phyloP scores from a whole-genome alignment of 2,888 invertebrate genomes.

The Volucella inflata region DNA sequence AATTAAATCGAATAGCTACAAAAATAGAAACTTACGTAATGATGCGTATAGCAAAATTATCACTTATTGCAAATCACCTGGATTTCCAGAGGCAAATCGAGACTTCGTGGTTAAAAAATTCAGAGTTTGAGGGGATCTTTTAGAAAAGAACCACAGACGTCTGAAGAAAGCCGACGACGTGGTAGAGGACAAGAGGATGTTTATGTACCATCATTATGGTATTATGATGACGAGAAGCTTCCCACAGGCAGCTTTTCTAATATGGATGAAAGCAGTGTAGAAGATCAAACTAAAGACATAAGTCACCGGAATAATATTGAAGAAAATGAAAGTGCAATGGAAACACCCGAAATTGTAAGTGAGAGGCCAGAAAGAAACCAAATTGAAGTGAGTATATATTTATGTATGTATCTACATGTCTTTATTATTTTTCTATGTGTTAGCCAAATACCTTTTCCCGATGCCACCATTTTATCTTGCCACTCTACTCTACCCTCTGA shows the following conservation, averaged over 20 bases:
- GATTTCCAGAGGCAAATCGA: too few relatives aligned
- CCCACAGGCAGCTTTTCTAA: constrained; percentile 5
- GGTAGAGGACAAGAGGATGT: too few relatives aligned
- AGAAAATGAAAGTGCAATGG: not conserved
- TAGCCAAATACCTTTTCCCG: not conserved
- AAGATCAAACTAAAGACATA: not conserved
- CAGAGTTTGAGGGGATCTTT: constrained; percentile 5
- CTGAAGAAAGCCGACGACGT: too few relatives aligned
- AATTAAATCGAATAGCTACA: too few relatives aligned
- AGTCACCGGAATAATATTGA: not conserved
- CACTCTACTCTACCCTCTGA: too few relatives aligned
- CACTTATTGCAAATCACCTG: too few relatives aligned
- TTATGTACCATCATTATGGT: not conserved
- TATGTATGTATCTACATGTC: constrained; percentile 5
- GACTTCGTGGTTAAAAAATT: too few relatives aligned
- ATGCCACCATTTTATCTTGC: too few relatives aligned
- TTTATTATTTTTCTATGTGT: constrained; percentile 4
- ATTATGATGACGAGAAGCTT: not conserved
- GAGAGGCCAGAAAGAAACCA: constrained; percentile 7
- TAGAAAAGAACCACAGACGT: not conserved
- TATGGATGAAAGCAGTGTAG: not conserved
- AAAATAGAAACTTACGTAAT: too few relatives aligned
- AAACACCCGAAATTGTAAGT: constrained; percentile 4
- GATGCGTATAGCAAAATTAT: too few relatives aligned
- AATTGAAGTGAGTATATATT: constrained; percentile 4